A percentile compares a stretch with the other conserved stretches of the same genome.
Evolutionary conservation across 1,140 invertebrate genomes (phyloP).

Genomic region (Drosophila kanapiae): DNA sequence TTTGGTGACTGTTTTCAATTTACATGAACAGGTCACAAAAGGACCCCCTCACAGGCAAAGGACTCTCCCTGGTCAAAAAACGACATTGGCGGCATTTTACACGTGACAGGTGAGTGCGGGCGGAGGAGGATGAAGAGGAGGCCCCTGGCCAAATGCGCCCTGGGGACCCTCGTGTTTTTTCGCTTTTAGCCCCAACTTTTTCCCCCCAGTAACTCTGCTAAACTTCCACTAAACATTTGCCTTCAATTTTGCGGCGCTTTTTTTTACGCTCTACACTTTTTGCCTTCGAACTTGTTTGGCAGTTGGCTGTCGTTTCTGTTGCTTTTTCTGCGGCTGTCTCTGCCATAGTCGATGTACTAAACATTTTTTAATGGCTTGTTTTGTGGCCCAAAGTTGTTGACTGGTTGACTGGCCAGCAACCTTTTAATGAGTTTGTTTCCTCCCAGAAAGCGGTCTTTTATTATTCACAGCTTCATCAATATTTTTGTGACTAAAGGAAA

Average conservation of each 20-base stretch:
- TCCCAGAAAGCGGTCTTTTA: constrained; percentile 10
- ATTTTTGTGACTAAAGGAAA: constrained; percentile 17
- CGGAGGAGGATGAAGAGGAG: constrained; percentile 16
- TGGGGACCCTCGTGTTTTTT: constrained; percentile 56
- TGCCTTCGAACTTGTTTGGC: constrained; percentile 56
- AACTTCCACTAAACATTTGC: constrained; percentile 74
- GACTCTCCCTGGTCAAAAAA: constrained; percentile 30
- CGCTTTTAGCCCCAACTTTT: constrained; percentile 37
- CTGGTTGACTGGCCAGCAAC: constrained; percentile 59
- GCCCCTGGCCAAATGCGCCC: constrained; percentile 59
- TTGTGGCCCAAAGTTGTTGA: constrained; percentile 63
- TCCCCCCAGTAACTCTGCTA: constrained; percentile 40
- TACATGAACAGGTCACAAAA: constrained; percentile 66
- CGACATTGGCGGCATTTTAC: constrained; percentile 65
- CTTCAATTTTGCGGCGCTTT: constrained; percentile 64
- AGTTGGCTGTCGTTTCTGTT: constrained; percentile 54
- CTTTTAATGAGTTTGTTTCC: constrained; percentile 54
- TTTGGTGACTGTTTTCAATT: constrained; percentile 78
- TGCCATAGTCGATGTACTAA: constrained; percentile 50
- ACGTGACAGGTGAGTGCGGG: constrained; percentile 60
- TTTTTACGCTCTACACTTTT: constrained; percentile 30
- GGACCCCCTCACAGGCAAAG: constrained; percentile 19
- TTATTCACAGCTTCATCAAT: constrained; percentile 42
- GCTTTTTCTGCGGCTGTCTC: constrained; percentile 42
- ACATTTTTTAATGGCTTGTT: constrained; percentile 74